These are phyloP conservation scores for Congeria kusceri DNA, from an alignment of 2,888 invertebrate genomes.

Conservation along the genomic window DNA sequence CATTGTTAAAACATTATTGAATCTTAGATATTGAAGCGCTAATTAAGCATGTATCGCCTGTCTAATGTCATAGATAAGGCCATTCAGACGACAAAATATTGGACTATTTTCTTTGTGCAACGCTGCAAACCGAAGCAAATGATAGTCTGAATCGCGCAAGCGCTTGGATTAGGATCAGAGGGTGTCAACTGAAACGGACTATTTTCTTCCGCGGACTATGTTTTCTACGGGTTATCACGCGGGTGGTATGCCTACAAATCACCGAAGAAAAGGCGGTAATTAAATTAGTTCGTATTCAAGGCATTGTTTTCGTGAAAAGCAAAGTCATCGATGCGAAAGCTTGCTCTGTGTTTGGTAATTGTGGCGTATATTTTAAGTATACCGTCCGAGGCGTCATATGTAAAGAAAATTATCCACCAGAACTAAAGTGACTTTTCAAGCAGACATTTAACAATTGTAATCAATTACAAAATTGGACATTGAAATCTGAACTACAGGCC, in stretches of 20 bases:
- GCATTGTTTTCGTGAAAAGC: conserved; percentile 34
- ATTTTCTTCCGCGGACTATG: conserved; percentile 12
- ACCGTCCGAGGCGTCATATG: conserved; percentile 6
- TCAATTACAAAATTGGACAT: conserved; percentile 23
- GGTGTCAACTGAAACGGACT: conserved; percentile 29
- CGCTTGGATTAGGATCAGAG: conserved; percentile 35
- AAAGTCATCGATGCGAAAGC: conserved; percentile 39
- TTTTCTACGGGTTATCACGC: conserved; percentile 43
- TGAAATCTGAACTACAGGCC: conserved; percentile 49
- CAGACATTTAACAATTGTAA: conserved; percentile 37
- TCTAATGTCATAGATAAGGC: conserved; percentile 45
- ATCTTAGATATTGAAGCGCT: conserved; percentile 30
- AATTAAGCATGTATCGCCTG: conserved; percentile 45
- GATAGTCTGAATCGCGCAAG: conserved; percentile 38
- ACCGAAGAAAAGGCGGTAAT: conserved; percentile 46
- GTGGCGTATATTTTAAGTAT: conserved; percentile 39
- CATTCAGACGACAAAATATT: conserved; percentile 35
- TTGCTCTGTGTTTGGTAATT: conserved; percentile 35
- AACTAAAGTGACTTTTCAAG: conserved; percentile 22
- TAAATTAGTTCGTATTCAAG: conserved; percentile 53
- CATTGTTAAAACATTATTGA: not conserved
- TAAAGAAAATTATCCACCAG: conserved; percentile 37
- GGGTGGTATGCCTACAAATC: conserved; percentile 44
- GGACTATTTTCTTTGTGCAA: conserved; percentile 46
- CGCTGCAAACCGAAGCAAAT: conserved; percentile 53